Base-by-base conservation (phyloP, 2,888 invertebrate species). In the Acleris sparsana region DNA sequence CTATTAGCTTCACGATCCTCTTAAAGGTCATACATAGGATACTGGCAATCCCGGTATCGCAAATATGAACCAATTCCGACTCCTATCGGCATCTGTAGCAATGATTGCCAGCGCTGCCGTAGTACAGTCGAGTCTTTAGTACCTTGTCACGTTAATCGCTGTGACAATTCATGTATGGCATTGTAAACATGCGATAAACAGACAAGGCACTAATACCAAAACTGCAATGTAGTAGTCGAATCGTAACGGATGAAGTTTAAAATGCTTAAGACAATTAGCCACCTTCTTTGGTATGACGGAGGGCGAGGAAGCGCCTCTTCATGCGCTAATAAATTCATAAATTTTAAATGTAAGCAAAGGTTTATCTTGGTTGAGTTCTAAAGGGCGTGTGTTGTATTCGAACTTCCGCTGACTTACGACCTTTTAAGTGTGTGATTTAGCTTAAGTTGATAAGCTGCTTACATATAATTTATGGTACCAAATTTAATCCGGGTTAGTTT, bases 401-500 rank as follows among this genome's bases (percentile, higher is more conserved):
- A 62, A 49, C 11, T 16, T 9, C 22, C 11, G n/a, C 13, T 9
- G 11, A 11, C 39, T 49, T 49, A 48, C 17, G 48, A n/a, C 49
- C n/a, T 60, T 60, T 43, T 52, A n/a, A 18, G 20, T 33, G 9
- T 18, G 16, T 18, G 9, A 22, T 46, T 1, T 9, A 44, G 4
- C 53, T 20, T 55, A 62, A 53, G 55, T 43, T 49, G 62, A 20
- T 62, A 62, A 62, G 62, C 62, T 48, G 55, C 33, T 62, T 62
- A 46, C 62, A 6, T 33, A 48, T 55, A 17, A 62, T 55, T 53
- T 55, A 55, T 43, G 43, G 48, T 55, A 20, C 48, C 39, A n/a
- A 49, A 62, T 48, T 46, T 62, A 53, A 62, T 53, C 53, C 20
- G 22, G 39, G 22, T 39, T 49, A 55, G 55, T 62, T 55, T 49